Conservation (phyloP, 2,113 vertebrate species). For the Peromyscus californicus region DNA sequence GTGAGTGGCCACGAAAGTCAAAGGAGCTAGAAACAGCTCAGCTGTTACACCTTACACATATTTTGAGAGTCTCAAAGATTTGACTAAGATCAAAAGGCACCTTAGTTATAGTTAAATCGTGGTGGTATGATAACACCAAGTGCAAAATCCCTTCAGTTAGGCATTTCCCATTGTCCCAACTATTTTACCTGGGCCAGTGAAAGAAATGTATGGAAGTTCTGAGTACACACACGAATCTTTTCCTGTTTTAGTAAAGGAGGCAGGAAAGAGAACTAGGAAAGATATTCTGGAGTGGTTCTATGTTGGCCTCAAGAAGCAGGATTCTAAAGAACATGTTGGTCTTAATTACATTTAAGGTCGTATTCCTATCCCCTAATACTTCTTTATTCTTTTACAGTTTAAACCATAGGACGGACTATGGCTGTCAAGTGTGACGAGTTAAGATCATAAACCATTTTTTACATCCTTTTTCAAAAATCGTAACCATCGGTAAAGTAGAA, state of each 20-base stretch:
- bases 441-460: conserved; percentile 52
- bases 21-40: not conserved
- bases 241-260: conserved; percentile 6
- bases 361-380: conserved; percentile 32
- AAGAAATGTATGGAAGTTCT: conserved; percentile 5
- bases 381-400: not conserved
- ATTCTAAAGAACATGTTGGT: conserved; percentile 18
- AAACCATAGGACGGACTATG: conserved; percentile 16
- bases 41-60: not conserved
- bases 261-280: conserved; percentile 14
- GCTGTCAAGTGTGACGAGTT: conserved; percentile 16
- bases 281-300: not conserved
- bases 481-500: not conserved
- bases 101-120: not conserved
- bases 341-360: conserved; percentile 30
- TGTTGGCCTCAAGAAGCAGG: not conserved
- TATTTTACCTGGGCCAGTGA: not conserved
- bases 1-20: not conserved
- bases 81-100: not conserved
- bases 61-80: not conserved
- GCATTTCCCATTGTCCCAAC: not conserved
- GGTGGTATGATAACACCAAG: not conserved
- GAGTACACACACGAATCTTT: not conserved
- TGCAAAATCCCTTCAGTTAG: not conserved
- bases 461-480: conserved; percentile 9